Evolutionary conservation across 2,888 invertebrate species (phyloP).

Genomic region (Nephrotoma flavescens): DNA sequence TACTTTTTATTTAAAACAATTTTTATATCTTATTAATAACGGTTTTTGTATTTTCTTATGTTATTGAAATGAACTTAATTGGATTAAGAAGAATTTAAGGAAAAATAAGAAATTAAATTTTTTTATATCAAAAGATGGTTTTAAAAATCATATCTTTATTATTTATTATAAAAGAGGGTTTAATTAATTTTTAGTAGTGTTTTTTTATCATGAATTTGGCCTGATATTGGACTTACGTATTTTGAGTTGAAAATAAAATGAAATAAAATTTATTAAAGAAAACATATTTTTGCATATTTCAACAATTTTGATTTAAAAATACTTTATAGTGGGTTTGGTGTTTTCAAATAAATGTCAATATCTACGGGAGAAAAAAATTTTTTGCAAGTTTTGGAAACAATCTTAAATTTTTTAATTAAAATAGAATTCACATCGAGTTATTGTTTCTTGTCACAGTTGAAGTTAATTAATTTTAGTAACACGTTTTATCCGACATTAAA

Average conservation of each 20-base stretch:
- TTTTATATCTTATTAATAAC: not conserved
- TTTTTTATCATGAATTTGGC: not conserved
- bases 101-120: not conserved
- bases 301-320: too few relatives aligned
- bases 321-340: too few relatives aligned
- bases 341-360: too few relatives aligned
- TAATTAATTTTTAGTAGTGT: not conserved
- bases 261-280: too few relatives aligned
- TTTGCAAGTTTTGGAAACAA: too few relatives aligned
- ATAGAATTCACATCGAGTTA: not conserved
- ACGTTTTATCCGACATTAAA: too few relatives aligned
- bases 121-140: not conserved
- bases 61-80: not conserved
- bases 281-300: too few relatives aligned
- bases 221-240: too few relatives aligned
- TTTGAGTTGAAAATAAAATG: too few relatives aligned
- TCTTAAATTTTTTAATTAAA: not conserved
- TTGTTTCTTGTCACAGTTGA: not conserved
- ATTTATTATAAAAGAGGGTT: not conserved
- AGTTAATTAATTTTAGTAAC: too few relatives aligned
- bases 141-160: not conserved
- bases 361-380: too few relatives aligned
- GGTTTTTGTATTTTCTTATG: not conserved
- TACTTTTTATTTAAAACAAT: not conserved
- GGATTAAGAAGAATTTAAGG: not conserved